Evolutionary conservation across 2,888 invertebrate genomes (phyloP).

Genomic region (Platycnemis pennipes): DNA sequence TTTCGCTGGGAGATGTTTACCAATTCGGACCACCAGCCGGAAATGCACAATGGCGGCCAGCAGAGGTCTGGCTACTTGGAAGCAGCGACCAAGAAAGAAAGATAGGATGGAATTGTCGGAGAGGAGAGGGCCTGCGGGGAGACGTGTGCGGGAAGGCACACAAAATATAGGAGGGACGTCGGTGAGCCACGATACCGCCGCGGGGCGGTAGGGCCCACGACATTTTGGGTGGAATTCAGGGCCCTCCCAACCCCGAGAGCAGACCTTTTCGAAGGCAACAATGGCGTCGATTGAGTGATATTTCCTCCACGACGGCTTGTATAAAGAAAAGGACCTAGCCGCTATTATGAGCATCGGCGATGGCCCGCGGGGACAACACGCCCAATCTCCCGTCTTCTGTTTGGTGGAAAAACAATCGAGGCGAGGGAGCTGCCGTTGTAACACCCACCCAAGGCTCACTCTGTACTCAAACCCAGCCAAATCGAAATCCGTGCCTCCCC

Average conservation of each 20-base stretch:
- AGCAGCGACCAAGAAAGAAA: neutral
- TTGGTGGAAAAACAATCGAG: constrained; percentile 60
- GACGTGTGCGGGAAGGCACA: constrained; percentile 16
- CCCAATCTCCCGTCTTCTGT: constrained; percentile 59
- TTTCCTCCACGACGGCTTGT: constrained; percentile 2
- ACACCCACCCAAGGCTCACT: neutral
- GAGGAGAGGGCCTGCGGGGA: neutral
- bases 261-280: neutral
- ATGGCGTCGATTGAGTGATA: constrained; percentile 35
- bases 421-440: neutral
- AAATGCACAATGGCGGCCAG: neutral
- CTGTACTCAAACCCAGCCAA: neutral
- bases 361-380: constrained; percentile 28
- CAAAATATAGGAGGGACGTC: constrained; percentile 10
- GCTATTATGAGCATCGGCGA: constrained; percentile 33
- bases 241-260: neutral
- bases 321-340: constrained; percentile 21
- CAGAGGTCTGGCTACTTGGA: neutral
- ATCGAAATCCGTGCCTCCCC: neutral
- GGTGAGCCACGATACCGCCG: neutral
- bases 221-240: neutral
- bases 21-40: neutral
- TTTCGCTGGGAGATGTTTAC: neutral
- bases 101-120: neutral
- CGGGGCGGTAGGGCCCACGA: neutral